Percentiles rank a stretch among this genome's conserved stretches.
Conservation (phyloP, 1,140 invertebrate genomes). For the Fopius arisanus region DNA sequence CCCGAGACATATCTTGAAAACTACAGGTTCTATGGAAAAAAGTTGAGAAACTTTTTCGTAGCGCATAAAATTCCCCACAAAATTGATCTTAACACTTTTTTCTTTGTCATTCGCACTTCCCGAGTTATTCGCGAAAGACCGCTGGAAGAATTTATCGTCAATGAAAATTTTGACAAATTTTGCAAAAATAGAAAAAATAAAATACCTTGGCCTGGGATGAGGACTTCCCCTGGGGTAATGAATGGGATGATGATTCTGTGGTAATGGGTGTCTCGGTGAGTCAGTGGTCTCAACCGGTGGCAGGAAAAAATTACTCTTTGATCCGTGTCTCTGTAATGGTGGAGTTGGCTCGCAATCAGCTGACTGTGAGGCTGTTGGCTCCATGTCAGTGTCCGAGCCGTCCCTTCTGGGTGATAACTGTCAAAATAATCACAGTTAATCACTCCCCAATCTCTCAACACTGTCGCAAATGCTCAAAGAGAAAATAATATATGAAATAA, state of each 20-base stretch:
- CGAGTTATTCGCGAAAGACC: no score
- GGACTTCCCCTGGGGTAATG: constrained; percentile 79
- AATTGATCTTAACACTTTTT: neutral
- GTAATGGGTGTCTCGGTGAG: constrained; percentile 69
- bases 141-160: no score
- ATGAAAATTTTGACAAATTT: neutral
- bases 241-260: constrained; percentile 63
- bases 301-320: constrained; percentile 91
- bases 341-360: constrained; percentile 94
- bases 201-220: constrained; percentile 74
- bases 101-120: neutral
- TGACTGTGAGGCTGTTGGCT: constrained; percentile 85
- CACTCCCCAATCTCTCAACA: neutral
- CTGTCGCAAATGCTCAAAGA: neutral
- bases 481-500: neutral
- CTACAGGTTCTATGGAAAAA: no score
- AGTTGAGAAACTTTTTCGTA: neutral
- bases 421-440: constrained; percentile 29
- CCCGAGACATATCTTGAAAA: neutral
- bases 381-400: constrained; percentile 82
- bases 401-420: constrained; percentile 82
- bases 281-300: constrained; percentile 72
- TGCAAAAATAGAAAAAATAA: constrained; percentile 12
- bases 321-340: constrained; percentile 87
- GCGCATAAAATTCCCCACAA: neutral